Base-by-base conservation (phyloP, 1,140 invertebrate genomes). In the Eurytemora carolleeae region DNA sequence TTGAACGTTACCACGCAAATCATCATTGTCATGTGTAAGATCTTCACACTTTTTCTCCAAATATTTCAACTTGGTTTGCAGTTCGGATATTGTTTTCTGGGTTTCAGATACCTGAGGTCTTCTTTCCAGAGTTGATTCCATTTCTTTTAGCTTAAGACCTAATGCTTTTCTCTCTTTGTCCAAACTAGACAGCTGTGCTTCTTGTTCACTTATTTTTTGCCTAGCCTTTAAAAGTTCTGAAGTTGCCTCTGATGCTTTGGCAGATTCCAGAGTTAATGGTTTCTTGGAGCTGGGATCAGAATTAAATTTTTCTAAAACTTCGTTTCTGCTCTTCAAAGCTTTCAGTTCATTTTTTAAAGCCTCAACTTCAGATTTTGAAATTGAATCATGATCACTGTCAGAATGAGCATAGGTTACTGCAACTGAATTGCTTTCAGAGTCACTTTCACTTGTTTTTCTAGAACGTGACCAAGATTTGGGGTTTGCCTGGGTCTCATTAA, bases 21-120 rank as follows among this genome's bases (percentile, higher is more conserved):
- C 84, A 69, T 94, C 86, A 74, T 98, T 98, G 72, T 98, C 94
- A 68, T 95, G 87, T 82, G 90, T 88, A 1, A 98, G 74, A 65
- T 89, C 86, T 70, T 94, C 87, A 68, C 87, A 87, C 1, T 93
- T 75, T 55, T 82, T 84, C 75, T 96, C 90, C 1, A 87, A 84
- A 18, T 85, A 83, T 59, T 83, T 72, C 18, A 91, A 71, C 73
- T 93, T 91, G 0, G 83, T 80, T 64, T 80, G 75, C 18, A 91
- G 58, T 24, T 73, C 73, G 3, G 68, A 65, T 24, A 73, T 68
- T 0, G 67, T 72, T 66, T 85, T 82, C 64, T 86, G 80, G 16
- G 78, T 75, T 63, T 66, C 71, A 22, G 53, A 25, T 25, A 19
- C 25, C 53, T 44, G 17, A 58, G 66, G 65, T 25, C 64, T n/a